A percentile compares a stretch with the other conserved stretches of the same genome.
Evolutionary conservation across 2,113 vertebrate species (phyloP).

Genomic region (Bubo blakistoni): DNA sequence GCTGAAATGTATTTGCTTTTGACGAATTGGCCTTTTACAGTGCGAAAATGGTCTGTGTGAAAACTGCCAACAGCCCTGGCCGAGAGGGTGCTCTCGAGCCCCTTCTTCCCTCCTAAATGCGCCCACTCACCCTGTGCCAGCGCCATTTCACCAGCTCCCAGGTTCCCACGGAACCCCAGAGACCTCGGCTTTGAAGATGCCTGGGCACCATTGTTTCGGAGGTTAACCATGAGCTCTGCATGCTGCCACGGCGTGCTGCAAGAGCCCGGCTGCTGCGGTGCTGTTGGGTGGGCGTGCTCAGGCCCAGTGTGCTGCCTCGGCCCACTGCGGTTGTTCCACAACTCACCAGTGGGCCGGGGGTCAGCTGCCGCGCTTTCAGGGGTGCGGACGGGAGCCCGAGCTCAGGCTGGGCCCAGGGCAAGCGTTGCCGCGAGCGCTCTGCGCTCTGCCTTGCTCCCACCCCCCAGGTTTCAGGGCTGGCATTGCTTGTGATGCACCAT

Average conservation of each 20-base stretch:
- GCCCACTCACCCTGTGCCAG: too few relatives aligned
- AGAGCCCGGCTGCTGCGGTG: too few relatives aligned
- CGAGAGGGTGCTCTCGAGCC: neutral
- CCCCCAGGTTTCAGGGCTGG: neutral
- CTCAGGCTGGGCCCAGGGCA: neutral
- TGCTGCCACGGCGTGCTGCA: neutral
- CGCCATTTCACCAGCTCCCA: too few relatives aligned
- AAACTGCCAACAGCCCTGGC: neutral
- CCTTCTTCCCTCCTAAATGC: too few relatives aligned
- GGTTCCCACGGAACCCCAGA: too few relatives aligned
- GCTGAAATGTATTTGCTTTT: neutral
- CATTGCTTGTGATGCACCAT: neutral
- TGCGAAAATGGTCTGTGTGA: neutral
- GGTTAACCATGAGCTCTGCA: too few relatives aligned
- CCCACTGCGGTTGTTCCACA: too few relatives aligned
- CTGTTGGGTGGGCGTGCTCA: neutral
- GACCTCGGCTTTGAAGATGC: too few relatives aligned
- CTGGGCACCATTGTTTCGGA: too few relatives aligned
- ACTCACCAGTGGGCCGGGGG: neutral
- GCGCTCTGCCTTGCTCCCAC: neutral
- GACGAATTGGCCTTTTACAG: neutral
- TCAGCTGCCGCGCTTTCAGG: neutral
- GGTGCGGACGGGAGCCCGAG: neutral
- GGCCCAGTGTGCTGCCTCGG: accelerated
- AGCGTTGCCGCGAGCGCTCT: accelerated